phyloP scores from a whole-genome alignment of 1,140 invertebrate species.

The Chelonus insularis region DNA sequence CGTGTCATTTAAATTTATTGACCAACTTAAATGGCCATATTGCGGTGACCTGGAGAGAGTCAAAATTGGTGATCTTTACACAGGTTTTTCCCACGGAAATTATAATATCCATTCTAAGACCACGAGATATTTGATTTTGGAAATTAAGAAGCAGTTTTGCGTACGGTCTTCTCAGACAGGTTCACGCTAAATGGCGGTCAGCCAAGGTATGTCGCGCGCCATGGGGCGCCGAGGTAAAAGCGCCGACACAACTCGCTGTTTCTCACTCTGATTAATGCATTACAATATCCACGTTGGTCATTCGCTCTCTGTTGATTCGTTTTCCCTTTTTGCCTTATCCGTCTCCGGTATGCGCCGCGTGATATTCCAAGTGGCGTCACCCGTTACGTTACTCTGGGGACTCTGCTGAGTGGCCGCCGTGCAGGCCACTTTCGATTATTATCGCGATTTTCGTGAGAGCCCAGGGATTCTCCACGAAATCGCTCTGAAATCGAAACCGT shows the following conservation, averaged over 20 bases:
- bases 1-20: conserved; percentile 1
- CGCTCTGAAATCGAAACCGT: conserved; percentile 8
- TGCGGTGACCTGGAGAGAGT: not conserved
- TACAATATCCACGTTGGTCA: not conserved
- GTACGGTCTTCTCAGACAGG: conserved; percentile 36
- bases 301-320: conserved; percentile 25
- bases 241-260: conserved; percentile 36
- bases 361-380: conserved; percentile 40
- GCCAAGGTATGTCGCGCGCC: conserved; percentile 49
- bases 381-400: conserved; percentile 31
- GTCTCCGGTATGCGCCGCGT: conserved; percentile 22
- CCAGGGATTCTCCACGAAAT: conserved; percentile 4
- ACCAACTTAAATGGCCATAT: not conserved
- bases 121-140: conserved; percentile 12
- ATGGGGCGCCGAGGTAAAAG: conserved; percentile 47
- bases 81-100: conserved; percentile 14
- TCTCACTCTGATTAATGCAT: conserved; percentile 21
- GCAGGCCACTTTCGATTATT: conserved; percentile 3
- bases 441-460: conserved; percentile 3
- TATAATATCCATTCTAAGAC: conserved; percentile 16
- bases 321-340: conserved; percentile 33
- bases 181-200: conserved; percentile 52
- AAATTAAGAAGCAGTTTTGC: conserved; percentile 29
- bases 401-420: not conserved
- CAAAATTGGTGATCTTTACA: not conserved